Base-by-base conservation (phyloP, 2,888 invertebrate genomes). In the Polydrusus tereticollis region DNA sequence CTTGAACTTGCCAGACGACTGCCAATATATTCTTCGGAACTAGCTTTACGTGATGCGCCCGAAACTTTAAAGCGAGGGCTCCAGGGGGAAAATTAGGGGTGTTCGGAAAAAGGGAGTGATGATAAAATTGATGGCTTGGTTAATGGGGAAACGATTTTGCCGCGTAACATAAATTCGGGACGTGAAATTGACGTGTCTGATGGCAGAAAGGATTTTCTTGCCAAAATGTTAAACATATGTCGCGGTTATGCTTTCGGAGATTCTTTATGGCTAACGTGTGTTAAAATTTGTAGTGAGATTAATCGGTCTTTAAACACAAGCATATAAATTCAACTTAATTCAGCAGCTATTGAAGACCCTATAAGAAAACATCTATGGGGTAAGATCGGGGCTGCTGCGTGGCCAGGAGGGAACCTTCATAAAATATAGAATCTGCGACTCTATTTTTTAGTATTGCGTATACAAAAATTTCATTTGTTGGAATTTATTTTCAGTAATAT, bases 111-210 rank as follows among this genome's bases (percentile, higher is more conserved):
- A 26, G 41, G 16, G 43, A 59, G 59, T 59, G 41, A 65, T 43
- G 65, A 52, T 52, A 62, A 69, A 52, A 55, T 50, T 52, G 38
- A 52, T 33, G 26, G 69, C 33, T 62, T 41, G 43, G 69, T 59
- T 59, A 59, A 59, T 43, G 43, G 65, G 55, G 58, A 21, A 60
- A 60, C 59, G 68, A 60, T 36, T 52, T 36, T 68, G 38, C 50
- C 41, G 33, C 68, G 60, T 68, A 60, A 52, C 62, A 68, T 60
- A 68, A 68, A 68, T 68, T 68, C 52, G 52, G 52, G 23, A 60
- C 52, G 38, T 55, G 52, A 60, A 50, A 60, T 52, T 68, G 60
- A 68, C 68, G 29, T 68, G 68, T 38, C 16, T 45, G 50, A 21
- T n/a, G 33, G 52, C 21, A 38, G 23, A 26, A 10, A 16, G 38